These are phyloP conservation scores for Apocrypta bakeri DNA, from an alignment of 1,140 invertebrate genomes.

Conservation along the genomic window DNA sequence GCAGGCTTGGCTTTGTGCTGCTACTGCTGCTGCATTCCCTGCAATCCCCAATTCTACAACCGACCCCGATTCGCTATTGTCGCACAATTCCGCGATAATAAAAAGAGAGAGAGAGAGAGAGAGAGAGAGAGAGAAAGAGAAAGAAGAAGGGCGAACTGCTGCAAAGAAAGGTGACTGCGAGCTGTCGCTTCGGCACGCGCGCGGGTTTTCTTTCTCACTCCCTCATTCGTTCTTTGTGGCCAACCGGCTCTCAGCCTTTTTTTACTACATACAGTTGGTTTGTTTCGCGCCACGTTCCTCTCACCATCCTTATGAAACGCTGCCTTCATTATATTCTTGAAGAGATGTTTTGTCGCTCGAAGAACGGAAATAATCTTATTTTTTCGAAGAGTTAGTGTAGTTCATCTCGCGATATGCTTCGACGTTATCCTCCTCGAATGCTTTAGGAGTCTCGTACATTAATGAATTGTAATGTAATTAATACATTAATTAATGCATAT, in stretches of 20 bases:
- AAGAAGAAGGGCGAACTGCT: not conserved
- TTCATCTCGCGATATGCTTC: too few relatives aligned
- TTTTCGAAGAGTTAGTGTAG: not conserved
- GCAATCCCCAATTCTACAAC: slow-evolving; percentile 39
- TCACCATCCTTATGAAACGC: slow-evolving; percentile 15
- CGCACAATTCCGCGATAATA: slow-evolving; percentile 41
- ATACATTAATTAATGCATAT: too few relatives aligned
- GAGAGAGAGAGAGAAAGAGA: not conserved
- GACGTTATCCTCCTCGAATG: too few relatives aligned
- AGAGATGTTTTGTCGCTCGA: slow-evolving; percentile 8
- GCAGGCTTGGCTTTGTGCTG: slow-evolving; percentile 36
- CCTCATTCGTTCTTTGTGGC: not conserved
- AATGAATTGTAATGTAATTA: too few relatives aligned
- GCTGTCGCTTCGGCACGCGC: not conserved
- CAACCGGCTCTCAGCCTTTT: not conserved
- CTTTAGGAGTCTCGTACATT: too few relatives aligned
- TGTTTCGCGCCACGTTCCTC: not conserved
- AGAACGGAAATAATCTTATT: slow-evolving; percentile 17
- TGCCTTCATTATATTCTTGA: slow-evolving; percentile 34
- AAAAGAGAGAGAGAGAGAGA: slow-evolving; percentile 15
- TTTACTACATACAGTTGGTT: not conserved
- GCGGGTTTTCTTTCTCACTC: not conserved
- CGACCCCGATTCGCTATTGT: slow-evolving; percentile 49
- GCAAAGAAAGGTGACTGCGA: not conserved
- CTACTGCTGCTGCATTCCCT: slow-evolving; percentile 28